Conservation (phyloP, 2,797 vertebrate genomes). For the Coendou prehensilis region DNA sequence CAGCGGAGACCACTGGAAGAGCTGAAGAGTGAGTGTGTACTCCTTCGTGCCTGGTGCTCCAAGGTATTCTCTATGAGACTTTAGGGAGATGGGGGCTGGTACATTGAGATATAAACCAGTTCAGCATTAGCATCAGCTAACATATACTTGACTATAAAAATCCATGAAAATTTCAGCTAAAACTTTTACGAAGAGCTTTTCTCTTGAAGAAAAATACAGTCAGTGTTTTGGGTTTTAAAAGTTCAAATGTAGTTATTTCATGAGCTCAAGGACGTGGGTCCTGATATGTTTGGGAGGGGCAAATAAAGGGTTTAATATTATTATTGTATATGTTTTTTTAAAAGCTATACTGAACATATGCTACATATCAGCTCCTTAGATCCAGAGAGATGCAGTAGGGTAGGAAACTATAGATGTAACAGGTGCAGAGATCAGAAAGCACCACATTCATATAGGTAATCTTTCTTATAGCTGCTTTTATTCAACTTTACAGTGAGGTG, state of each 20-base stretch:
- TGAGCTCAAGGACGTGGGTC: neutral
- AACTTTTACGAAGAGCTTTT: neutral
- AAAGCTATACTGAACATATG: neutral
- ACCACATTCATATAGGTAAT: neutral
- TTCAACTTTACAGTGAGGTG: constrained; percentile 12
- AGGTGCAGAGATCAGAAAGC: constrained; percentile 7
- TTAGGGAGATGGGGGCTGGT: neutral
- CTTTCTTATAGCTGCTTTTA: neutral
- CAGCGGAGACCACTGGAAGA: neutral
- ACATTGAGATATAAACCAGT: neutral
- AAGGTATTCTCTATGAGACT: neutral
- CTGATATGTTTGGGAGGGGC: neutral
- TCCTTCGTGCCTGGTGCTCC: neutral
- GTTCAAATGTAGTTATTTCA: constrained; percentile 7
- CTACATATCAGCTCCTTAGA: constrained; percentile 5
- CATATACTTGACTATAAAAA: neutral
- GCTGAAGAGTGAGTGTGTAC: neutral
- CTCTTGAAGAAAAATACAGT: neutral
- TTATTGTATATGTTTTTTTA: neutral
- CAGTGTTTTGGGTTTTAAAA: neutral
- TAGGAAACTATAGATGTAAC: neutral
- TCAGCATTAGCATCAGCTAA: neutral
- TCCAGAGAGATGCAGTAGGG: constrained; percentile 1
- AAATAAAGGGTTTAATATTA: neutral
- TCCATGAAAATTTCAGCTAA: neutral